Percentiles rank a stretch among this genome's conserved stretches.
Evolutionary conservation across 2,113 vertebrate genomes (phyloP).

Genomic region (Procapra przewalskii): DNA sequence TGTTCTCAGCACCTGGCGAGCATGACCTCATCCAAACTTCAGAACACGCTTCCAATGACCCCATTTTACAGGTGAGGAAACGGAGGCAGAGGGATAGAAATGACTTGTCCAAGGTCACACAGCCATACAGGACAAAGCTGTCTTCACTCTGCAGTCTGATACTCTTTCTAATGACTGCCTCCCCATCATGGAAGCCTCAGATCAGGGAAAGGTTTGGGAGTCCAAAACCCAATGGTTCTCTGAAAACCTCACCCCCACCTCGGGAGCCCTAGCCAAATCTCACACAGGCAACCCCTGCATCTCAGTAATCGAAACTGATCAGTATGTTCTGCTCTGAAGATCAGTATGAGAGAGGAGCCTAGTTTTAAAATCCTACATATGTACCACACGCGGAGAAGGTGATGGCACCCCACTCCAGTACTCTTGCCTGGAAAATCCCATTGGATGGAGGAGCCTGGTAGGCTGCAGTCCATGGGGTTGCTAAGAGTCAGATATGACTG

Average conservation of each 20-base stretch:
- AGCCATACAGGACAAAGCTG: not conserved
- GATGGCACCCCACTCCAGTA: no score
- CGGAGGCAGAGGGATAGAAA: not conserved
- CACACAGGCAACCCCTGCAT: not conserved
- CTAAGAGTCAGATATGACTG: no score
- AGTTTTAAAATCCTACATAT: fast-evolving
- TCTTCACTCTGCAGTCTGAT: not conserved
- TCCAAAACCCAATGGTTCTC: not conserved
- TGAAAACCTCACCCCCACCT: not conserved
- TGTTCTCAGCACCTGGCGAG: not conserved
- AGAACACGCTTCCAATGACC: no score
- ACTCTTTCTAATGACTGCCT: not conserved
- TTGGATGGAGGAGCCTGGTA: no score
- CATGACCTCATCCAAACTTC: not conserved
- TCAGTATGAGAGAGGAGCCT: not conserved
- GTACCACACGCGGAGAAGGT: not conserved
- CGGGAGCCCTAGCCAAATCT: not conserved
- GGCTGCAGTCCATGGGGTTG: no score
- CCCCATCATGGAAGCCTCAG: not conserved
- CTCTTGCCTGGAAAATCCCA: no score
- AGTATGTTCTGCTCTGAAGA: no score
- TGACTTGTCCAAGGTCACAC: not conserved
- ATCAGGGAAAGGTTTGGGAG: not conserved
- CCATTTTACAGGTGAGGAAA: not conserved
- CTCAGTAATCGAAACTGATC: not conserved